Evolutionary conservation across 2,797 vertebrate genomes (phyloP).

Genomic region (Gallinago nigripennis): DNA sequence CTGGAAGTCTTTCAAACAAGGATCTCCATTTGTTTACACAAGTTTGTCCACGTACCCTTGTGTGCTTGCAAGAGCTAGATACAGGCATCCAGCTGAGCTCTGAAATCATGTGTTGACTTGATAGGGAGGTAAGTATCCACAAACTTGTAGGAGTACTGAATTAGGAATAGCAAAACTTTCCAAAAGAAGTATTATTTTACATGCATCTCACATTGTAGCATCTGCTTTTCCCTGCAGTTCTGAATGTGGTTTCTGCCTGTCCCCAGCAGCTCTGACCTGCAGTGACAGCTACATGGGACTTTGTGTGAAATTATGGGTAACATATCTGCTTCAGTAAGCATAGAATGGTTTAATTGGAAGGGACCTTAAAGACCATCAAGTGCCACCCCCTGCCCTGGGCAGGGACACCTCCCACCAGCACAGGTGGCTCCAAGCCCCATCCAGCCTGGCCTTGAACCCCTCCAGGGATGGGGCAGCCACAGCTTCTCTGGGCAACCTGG

Average conservation of each 20-base stretch:
- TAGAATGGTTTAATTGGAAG: not conserved
- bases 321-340: not conserved
- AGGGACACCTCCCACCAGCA: not conserved
- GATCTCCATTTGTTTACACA: not conserved
- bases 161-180: not conserved
- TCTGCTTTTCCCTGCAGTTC: not conserved
- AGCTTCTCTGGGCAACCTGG: not conserved
- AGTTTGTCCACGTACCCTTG: not conserved
- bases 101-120: not conserved
- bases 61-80: not conserved
- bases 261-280: not conserved
- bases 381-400: not conserved
- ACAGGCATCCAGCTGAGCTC: not conserved
- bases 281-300: not conserved
- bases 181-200: not conserved
- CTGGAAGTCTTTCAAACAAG: not conserved
- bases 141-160: not conserved
- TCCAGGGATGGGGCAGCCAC: not conserved
- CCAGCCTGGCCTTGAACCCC: not conserved
- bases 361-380: not conserved
- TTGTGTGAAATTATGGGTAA: accelerated
- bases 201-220: not conserved
- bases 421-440: not conserved
- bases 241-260: not conserved
- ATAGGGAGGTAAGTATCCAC: not conserved